Evolutionary conservation across 2,113 vertebrate genomes (phyloP).

Genomic region (Eira barbara): DNA sequence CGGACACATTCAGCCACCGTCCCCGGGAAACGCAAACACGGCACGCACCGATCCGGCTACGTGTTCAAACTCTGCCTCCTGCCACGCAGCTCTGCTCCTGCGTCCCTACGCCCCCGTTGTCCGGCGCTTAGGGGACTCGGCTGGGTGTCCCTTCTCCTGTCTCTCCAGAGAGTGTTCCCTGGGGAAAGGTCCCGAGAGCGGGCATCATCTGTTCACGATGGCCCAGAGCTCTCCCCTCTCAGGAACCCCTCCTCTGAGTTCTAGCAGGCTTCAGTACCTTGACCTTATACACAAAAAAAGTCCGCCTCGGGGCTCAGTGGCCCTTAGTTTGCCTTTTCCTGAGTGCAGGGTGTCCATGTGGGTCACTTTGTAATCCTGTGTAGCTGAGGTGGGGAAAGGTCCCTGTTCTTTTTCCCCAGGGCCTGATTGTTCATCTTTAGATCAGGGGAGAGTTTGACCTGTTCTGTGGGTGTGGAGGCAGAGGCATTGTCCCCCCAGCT

Average conservation of each 20-base stretch:
- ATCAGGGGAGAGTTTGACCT: neutral
- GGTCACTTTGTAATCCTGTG: slow-evolving; percentile 77
- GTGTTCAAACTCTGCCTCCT: slow-evolving; percentile 52
- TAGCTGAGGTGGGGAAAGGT: slow-evolving; percentile 67
- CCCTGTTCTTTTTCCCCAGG: slow-evolving; percentile 50
- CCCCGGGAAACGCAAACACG: slow-evolving; percentile 21
- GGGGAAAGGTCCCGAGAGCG: neutral
- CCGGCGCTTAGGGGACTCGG: neutral
- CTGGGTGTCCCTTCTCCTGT: neutral
- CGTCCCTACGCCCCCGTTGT: neutral
- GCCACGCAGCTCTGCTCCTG: neutral
- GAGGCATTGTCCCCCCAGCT: neutral
- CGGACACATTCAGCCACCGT: neutral
- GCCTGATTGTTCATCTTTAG: slow-evolving; percentile 62
- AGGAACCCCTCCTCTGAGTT: neutral
- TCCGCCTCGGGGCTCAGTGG: neutral
- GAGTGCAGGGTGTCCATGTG: slow-evolving; percentile 67
- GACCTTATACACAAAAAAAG: neutral
- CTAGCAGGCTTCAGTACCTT: neutral
- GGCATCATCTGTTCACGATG: neutral
- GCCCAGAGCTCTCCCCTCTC: neutral
- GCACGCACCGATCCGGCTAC: neutral
- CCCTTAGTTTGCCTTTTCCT: neutral
- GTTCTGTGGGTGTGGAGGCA: neutral
- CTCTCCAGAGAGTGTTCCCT: neutral